Evolutionary conservation across 2,888 invertebrate genomes (phyloP).

Genomic region (Meteorus colon): DNA sequence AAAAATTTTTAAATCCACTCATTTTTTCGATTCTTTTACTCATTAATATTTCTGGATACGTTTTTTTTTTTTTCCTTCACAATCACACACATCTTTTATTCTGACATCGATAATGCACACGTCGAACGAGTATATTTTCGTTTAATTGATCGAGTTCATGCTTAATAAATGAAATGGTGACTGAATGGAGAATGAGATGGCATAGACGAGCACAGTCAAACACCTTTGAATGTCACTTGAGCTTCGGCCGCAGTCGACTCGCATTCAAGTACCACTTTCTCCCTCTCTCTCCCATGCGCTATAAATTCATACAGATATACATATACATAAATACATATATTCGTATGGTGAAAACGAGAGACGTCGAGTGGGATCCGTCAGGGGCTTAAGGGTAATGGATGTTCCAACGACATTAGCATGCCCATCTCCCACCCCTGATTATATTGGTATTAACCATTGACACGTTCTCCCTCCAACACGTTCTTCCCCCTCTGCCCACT

Average conservation of each 20-base stretch:
- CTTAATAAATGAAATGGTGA: slow-evolving; percentile 38
- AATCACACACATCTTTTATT: not conserved
- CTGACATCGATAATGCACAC: not conserved
- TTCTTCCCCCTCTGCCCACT: slow-evolving; percentile 30
- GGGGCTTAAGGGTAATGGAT: slow-evolving; percentile 70
- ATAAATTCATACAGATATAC: slow-evolving; percentile 1
- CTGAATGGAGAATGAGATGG: slow-evolving; percentile 34
- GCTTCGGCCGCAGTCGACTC: slow-evolving; percentile 15
- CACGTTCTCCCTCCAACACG: slow-evolving; percentile 40
- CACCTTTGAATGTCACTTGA: slow-evolving; percentile 38
- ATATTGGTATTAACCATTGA: slow-evolving; percentile 67
- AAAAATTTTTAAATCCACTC: not conserved
- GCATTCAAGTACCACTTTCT: slow-evolving; percentile 32
- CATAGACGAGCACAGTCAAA: slow-evolving; percentile 4
- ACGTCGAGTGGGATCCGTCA: slow-evolving; percentile 70
- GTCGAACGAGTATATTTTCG: slow-evolving; percentile 13
- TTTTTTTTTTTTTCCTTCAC: not conserved
- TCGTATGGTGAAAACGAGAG: slow-evolving; percentile 53
- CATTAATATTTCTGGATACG: not conserved
- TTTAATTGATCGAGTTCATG: slow-evolving; percentile 54
- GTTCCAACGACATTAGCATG: slow-evolving; percentile 71
- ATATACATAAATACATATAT: slow-evolving; percentile 19
- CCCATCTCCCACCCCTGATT: slow-evolving; percentile 61
- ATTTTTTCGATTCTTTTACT: not conserved
- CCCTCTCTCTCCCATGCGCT: not conserved